A percentile compares a stretch with the other conserved stretches of the same genome.
phyloP scores from a whole-genome alignment of 2,888 invertebrate species.

The Tipula helvola region DNA sequence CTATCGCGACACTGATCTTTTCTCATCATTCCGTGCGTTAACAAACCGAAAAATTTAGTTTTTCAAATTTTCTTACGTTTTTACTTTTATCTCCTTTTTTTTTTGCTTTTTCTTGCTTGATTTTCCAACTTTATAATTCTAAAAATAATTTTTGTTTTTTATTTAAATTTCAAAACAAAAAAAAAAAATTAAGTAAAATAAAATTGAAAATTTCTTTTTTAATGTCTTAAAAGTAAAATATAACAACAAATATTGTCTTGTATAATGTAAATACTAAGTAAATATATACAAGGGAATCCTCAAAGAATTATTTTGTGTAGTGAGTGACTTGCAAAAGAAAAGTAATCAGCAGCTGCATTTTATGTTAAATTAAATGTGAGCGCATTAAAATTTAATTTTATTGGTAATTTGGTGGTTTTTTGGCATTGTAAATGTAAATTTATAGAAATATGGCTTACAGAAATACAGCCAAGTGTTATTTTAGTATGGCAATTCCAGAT shows the following conservation, averaged over 20 bases:
- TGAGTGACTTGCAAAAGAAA: neutral
- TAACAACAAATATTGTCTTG: neutral
- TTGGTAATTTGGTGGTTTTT: neutral
- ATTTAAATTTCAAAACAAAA: neutral
- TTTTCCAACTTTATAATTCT: neutral
- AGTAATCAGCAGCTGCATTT: neutral
- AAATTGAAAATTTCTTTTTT: neutral
- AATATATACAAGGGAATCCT: neutral
- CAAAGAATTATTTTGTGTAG: neutral
- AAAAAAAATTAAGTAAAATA: neutral
- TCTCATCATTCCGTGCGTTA: neutral
- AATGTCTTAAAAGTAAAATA: neutral
- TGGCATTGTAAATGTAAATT: neutral
- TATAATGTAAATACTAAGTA: neutral
- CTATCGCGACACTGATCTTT: slow-evolving; percentile 7
- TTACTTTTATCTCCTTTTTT: neutral
- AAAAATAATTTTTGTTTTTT: neutral
- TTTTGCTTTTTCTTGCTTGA: neutral
- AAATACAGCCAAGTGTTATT: too few relatives aligned
- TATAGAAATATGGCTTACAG: neutral
- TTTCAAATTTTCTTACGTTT: neutral
- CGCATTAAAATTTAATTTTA: neutral
- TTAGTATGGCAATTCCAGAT: too few relatives aligned
- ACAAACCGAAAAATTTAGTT: neutral
- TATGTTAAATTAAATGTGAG: neutral